Conservation (phyloP, 2,888 invertebrate genomes). For the Amorpha juglandis region DNA sequence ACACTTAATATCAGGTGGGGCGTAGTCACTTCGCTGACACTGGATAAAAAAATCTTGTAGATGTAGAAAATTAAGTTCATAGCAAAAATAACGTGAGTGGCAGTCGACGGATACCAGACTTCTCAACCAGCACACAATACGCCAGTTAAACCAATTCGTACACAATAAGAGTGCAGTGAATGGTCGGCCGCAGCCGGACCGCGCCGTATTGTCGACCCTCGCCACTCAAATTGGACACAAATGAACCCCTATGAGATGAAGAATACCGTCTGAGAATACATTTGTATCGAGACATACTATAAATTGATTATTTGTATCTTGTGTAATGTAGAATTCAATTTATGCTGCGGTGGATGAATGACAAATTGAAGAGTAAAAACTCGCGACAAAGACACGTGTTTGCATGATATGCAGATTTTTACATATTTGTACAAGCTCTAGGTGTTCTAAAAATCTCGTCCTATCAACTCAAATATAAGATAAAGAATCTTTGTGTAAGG, state of each 20-base stretch:
- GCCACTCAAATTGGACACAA: constrained; percentile 23
- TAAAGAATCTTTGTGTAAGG: no score
- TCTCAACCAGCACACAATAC: neutral
- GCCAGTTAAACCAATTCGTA: constrained; percentile 22
- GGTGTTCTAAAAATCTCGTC: no score
- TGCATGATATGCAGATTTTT: no score
- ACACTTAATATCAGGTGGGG: no score
- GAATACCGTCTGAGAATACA: constrained; percentile 15
- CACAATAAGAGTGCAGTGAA: constrained; percentile 19
- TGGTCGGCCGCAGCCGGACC: neutral
- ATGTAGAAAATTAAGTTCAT: no score
- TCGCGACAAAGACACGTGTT: no score
- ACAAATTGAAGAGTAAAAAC: no score
- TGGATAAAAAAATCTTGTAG: no score
- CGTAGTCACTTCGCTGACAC: no score
- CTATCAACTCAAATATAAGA: no score
- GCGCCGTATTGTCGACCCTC: constrained; percentile 19
- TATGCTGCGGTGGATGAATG: neutral
- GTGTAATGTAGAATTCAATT: neutral
- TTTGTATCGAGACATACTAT: constrained; percentile 12
- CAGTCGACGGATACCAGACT: neutral
- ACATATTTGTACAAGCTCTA: no score
- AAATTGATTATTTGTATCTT: constrained; percentile 13
- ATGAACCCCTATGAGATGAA: constrained; percentile 27
- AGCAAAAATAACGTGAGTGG: neutral